Percentiles rank a stretch among this genome's conserved stretches.
phyloP scores from a whole-genome alignment of 2,113 vertebrate genomes.

The Sorex fumeus region DNA sequence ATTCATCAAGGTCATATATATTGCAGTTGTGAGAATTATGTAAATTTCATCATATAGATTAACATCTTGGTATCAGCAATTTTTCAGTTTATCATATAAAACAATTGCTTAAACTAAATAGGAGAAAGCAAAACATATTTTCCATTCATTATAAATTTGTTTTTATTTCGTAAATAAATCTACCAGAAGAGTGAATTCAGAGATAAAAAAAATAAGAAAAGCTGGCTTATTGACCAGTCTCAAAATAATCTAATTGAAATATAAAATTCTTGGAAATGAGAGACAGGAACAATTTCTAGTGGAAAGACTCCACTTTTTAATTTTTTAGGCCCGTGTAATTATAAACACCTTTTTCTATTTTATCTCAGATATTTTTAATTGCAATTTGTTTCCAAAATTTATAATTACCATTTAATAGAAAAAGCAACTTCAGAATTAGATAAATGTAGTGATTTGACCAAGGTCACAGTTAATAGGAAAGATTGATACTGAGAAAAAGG shows the following conservation, averaged over 20 bases:
- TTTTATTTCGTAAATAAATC: slow-evolving; percentile 30
- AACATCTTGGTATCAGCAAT: not conserved
- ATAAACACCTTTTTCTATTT: not conserved
- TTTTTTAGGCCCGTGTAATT: no score
- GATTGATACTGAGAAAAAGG: not conserved
- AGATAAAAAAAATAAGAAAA: not conserved
- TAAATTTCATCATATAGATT: not conserved
- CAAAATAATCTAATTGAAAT: not conserved
- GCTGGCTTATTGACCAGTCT: not conserved
- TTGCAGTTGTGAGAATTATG: not conserved
- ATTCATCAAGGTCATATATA: not conserved
- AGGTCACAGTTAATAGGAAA: not conserved
- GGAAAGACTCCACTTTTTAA: no score
- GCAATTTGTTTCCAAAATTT: not conserved
- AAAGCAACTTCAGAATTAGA: not conserved
- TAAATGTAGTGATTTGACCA: slow-evolving; percentile 44
- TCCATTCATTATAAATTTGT: not conserved
- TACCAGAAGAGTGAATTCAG: not conserved
- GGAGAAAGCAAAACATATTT: not conserved
- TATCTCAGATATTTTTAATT: not conserved
- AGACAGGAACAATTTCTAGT: not conserved
- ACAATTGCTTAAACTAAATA: not conserved
- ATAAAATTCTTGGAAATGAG: not conserved
- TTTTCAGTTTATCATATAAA: slow-evolving; percentile 8
- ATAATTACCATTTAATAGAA: not conserved